Percentiles rank a stretch among this genome's conserved stretches.
Evolutionary conservation across 2,888 invertebrate species (phyloP).

Genomic region (Eupithecia exiguata): DNA sequence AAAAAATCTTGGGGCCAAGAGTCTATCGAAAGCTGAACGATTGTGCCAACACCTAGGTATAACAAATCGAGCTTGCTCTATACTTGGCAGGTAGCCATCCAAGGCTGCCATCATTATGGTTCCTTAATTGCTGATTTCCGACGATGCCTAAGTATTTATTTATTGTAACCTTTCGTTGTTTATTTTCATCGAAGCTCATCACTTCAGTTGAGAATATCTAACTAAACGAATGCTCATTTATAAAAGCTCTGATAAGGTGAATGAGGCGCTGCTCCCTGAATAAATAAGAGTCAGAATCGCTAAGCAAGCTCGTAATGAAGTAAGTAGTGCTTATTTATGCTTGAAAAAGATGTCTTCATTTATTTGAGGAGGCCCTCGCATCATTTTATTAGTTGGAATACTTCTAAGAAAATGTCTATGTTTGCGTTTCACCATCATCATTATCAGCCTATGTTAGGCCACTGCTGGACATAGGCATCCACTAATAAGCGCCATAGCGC

Average conservation of each 20-base stretch:
- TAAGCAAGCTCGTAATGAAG: background rate
- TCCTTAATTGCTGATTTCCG: background rate
- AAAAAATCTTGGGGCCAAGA: background rate
- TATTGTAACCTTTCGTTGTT: background rate
- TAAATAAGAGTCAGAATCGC: slow-evolving; percentile 3
- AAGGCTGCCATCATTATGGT: background rate
- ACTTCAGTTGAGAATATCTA: background rate
- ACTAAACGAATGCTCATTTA: slow-evolving; percentile 3
- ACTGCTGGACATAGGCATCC: too few relatives aligned
- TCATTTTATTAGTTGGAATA: background rate
- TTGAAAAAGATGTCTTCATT: slow-evolving; percentile 5
- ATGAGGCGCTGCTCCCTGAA: background rate
- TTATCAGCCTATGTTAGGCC: too few relatives aligned
- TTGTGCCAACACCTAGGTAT: background rate
- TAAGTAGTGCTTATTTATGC: slow-evolving; percentile 8
- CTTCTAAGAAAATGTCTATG: background rate
- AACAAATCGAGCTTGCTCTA: background rate
- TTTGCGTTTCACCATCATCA: background rate
- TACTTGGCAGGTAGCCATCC: background rate
- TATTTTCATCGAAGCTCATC: background rate
- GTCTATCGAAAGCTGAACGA: background rate
- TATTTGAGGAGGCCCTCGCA: background rate
- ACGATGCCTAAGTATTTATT: background rate
- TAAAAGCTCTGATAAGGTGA: slow-evolving; percentile 4
- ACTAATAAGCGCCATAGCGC: too few relatives aligned